Evolutionary conservation across 2,797 vertebrate species (phyloP).

Genomic region (Smutsia gigantea): DNA sequence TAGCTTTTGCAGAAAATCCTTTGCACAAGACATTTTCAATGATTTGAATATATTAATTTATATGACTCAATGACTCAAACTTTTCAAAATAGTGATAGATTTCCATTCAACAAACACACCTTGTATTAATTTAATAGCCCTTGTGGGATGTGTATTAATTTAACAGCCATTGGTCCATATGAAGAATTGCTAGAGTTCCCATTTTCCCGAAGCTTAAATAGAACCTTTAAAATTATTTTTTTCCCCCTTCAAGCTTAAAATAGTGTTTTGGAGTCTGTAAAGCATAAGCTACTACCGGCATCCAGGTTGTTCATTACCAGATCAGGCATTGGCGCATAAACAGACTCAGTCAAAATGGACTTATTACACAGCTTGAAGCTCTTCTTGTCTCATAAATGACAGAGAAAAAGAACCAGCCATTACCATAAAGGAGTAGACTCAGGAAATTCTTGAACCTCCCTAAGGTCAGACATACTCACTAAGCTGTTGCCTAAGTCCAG

Average conservation of each 20-base stretch:
- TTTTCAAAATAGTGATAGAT: constrained; percentile 67
- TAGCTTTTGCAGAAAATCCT: constrained; percentile 70
- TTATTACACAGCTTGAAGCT: not conserved
- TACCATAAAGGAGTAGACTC: not conserved
- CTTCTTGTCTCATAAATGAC: not conserved
- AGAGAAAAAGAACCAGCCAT: not conserved
- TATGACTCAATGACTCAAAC: constrained; percentile 71
- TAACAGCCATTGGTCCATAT: not conserved
- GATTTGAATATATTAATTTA: constrained; percentile 78
- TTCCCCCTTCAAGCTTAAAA: not conserved
- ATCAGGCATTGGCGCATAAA: not conserved
- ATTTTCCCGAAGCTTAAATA: constrained; percentile 48
- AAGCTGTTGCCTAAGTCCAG: not conserved
- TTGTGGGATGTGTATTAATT: constrained; percentile 4
- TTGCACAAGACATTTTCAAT: constrained; percentile 75
- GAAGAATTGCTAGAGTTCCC: not conserved
- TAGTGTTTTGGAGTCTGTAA: not conserved
- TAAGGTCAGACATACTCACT: not conserved
- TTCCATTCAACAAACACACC: constrained; percentile 72
- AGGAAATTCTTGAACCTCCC: not conserved
- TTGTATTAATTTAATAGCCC: not conserved
- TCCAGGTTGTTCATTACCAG: not conserved
- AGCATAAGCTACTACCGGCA: not conserved
- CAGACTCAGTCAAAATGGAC: not conserved
- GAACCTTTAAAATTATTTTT: not conserved